phyloP scores from a whole-genome alignment of 1,140 invertebrate genomes.

The Solenopsis invicta region DNA sequence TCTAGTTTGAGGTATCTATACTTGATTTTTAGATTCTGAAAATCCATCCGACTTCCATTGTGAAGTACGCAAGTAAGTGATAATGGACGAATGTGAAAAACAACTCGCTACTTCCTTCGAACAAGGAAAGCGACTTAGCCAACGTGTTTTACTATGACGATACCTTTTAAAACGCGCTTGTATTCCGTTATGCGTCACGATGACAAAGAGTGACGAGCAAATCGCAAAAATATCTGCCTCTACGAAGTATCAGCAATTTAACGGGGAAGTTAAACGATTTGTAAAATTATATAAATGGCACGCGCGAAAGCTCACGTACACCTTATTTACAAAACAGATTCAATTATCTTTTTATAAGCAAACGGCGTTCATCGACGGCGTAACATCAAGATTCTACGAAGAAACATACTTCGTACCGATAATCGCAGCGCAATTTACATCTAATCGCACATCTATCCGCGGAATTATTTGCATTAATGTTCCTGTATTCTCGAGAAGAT shows the following conservation, averaged over 20 bases:
- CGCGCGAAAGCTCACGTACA: constrained; percentile 58
- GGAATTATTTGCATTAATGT: constrained; percentile 3
- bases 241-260: neutral
- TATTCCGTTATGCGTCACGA: constrained; percentile 3
- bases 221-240: neutral
- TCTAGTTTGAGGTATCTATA: neutral
- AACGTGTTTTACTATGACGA: constrained; percentile 11
- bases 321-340: constrained; percentile 42
- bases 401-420: neutral
- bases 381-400: constrained; percentile 19
- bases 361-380: neutral
- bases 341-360: constrained; percentile 46
- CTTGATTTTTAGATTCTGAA: neutral
- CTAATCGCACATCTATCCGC: neutral
- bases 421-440: constrained; percentile 16
- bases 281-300: neutral
- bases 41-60: neutral
- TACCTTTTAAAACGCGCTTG: constrained; percentile 17
- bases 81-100: neutral
- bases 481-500: neutral
- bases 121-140: constrained; percentile 37
- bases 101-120: constrained; percentile 26
- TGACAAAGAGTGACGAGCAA: neutral
- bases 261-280: neutral
- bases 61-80: neutral